phyloP scores from a whole-genome alignment of 2,888 invertebrate genomes.

The Epistrophe grossulariae region DNA sequence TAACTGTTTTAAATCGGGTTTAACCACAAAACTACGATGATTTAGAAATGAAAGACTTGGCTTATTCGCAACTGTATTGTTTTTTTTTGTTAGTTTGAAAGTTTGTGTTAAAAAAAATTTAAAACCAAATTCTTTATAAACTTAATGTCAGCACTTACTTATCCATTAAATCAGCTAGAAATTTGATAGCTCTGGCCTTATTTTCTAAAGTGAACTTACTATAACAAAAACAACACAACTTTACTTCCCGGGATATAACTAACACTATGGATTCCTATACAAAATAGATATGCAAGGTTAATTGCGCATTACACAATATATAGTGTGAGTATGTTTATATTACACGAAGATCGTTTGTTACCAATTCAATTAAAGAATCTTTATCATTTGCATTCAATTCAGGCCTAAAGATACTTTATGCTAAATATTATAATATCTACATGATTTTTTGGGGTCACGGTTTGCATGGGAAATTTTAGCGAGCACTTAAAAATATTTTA shows the following conservation, averaged over 20 bases:
- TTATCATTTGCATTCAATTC: slow-evolving; percentile 59
- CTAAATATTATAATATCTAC: slow-evolving; percentile 26
- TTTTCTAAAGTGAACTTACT: too few relatives aligned
- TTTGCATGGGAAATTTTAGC: slow-evolving; percentile 65
- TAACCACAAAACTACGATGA: too few relatives aligned
- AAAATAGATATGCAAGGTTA: slow-evolving; percentile 11
- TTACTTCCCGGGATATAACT: background rate
- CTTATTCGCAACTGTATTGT: too few relatives aligned
- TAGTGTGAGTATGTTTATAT: slow-evolving; percentile 6
- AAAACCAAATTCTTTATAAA: too few relatives aligned
- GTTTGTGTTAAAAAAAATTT: too few relatives aligned
- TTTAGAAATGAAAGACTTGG: too few relatives aligned
- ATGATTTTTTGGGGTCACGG: slow-evolving; percentile 66
- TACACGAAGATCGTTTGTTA: slow-evolving; percentile 40
- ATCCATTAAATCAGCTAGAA: too few relatives aligned
- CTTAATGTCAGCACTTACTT: too few relatives aligned
- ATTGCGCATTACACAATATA: slow-evolving; percentile 13
- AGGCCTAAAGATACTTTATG: slow-evolving; percentile 27
- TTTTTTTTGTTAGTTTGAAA: too few relatives aligned
- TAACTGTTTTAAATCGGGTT: too few relatives aligned
- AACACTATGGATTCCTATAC: background rate
- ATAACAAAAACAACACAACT: background rate
- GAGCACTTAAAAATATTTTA: slow-evolving; percentile 65
- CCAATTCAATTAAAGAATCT: slow-evolving; percentile 50
- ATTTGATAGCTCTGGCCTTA: too few relatives aligned